These are phyloP conservation scores for Panopea generosa DNA, from an alignment of 2,888 invertebrate genomes.

Conservation along the genomic window DNA sequence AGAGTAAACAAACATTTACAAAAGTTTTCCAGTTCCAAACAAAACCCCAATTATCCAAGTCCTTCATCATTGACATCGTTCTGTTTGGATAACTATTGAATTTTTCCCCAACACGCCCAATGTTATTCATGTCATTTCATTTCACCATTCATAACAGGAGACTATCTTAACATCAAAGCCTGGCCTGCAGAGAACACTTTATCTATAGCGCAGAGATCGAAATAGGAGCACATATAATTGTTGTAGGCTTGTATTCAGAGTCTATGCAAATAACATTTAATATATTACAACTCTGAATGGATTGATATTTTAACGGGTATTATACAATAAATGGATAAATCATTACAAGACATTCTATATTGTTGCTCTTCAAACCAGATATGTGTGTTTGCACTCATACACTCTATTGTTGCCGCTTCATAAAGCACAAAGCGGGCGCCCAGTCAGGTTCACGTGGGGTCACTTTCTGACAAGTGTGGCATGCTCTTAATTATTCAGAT, in stretches of 20 bases:
- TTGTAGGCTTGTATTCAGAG: constrained; percentile 12
- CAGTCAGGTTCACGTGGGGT: too few relatives aligned
- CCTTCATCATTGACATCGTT: neutral
- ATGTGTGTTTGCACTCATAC: too few relatives aligned
- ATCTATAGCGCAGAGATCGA: constrained; percentile 23
- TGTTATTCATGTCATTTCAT: constrained; percentile 25
- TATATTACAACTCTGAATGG: constrained; percentile 2
- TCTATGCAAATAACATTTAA: constrained; percentile 21
- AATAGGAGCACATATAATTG: constrained; percentile 16
- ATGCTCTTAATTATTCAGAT: too few relatives aligned
- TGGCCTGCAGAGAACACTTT: constrained; percentile 13
- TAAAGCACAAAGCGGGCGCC: too few relatives aligned
- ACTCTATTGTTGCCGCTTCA: too few relatives aligned
- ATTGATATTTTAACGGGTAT: constrained; percentile 15
- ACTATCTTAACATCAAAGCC: constrained; percentile 30
- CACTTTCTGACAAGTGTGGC: too few relatives aligned
- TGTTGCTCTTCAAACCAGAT: too few relatives aligned
- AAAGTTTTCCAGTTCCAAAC: constrained; percentile 1
- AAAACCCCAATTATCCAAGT: constrained; percentile 2
- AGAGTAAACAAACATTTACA: constrained; percentile 7
- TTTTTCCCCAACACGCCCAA: constrained; percentile 24
- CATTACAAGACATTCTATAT: constrained; percentile 9
- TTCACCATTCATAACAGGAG: constrained; percentile 3
- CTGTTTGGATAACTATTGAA: constrained; percentile 26
- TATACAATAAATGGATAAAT: constrained; percentile 21